These are phyloP conservation scores for Cyanistes caeruleus DNA, from an alignment of 2,113 vertebrate species.

Conservation along the genomic window DNA sequence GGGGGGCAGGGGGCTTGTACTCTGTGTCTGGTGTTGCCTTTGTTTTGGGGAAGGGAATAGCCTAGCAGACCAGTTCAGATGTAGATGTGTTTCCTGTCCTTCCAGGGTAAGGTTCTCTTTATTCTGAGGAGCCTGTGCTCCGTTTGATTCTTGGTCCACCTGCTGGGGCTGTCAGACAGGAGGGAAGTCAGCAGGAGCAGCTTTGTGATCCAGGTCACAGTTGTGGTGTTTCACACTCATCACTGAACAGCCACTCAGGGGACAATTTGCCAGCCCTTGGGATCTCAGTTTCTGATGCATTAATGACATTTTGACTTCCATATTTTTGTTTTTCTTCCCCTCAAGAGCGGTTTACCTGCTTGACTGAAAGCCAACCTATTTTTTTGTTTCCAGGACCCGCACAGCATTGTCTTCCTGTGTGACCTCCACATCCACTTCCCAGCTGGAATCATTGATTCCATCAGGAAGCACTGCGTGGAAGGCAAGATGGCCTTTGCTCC, in stretches of 20 bases:
- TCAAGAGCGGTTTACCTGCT: not conserved
- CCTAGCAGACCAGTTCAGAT: not conserved
- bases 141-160: not conserved
- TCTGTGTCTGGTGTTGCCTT: not conserved
- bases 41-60: not conserved
- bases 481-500: constrained; percentile 92
- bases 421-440: constrained; percentile 96
- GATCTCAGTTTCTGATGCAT: not conserved
- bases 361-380: not conserved
- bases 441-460: constrained; percentile 81
- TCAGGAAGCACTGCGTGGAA: constrained; percentile 93
- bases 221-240: not conserved
- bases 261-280: not conserved
- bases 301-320: not conserved
- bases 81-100: not conserved
- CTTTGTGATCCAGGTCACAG: not conserved
- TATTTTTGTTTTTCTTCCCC: not conserved
- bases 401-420: constrained; percentile 96
- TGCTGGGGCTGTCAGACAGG: not conserved
- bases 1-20: not conserved
- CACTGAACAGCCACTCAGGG: not conserved
- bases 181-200: not conserved
- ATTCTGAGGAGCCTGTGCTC: not conserved
- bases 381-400: constrained; percentile 78
- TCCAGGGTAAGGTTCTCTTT: not conserved